Percentiles rank a stretch among this genome's conserved stretches.
These are phyloP conservation scores for Actinemys pallida DNA, from an alignment of 2,113 vertebrate genomes.

Conservation along the genomic window DNA sequence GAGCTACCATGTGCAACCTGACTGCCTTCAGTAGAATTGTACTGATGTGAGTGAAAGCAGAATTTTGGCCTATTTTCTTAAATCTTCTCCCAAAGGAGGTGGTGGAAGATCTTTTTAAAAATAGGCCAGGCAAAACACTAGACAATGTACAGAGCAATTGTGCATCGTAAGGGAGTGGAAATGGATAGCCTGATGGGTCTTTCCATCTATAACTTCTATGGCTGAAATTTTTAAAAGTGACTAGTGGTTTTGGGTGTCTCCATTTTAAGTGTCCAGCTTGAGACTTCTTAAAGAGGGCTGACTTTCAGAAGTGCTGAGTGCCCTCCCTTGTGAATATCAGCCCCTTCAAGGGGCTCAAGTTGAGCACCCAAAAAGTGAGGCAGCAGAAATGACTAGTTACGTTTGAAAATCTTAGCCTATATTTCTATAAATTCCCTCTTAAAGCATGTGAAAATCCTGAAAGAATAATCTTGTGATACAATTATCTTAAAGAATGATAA, in stretches of 20 bases:
- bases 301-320: not conserved
- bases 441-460: not conserved
- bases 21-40: constrained; percentile 41
- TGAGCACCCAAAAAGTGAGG: not conserved
- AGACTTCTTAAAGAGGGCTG: not conserved
- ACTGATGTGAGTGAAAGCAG: constrained; percentile 32
- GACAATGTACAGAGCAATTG: not conserved
- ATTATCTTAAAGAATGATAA: not conserved
- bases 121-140: not conserved
- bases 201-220: not conserved
- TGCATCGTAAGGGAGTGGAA: not conserved
- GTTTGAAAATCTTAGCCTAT: not conserved
- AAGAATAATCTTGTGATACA: not conserved
- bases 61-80: constrained; percentile 64
- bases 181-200: not conserved
- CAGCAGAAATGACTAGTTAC: not conserved
- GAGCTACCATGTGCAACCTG: constrained; percentile 39
- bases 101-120: constrained; percentile 3
- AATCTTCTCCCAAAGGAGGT: constrained; percentile 4
- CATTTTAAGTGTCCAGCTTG: not conserved
- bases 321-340: not conserved
- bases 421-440: not conserved
- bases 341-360: not conserved
- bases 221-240: not conserved
- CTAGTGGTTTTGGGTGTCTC: not conserved